Evolutionary conservation across 1,140 invertebrate genomes (phyloP).

Genomic region (Drosophila nigrodunni): DNA sequence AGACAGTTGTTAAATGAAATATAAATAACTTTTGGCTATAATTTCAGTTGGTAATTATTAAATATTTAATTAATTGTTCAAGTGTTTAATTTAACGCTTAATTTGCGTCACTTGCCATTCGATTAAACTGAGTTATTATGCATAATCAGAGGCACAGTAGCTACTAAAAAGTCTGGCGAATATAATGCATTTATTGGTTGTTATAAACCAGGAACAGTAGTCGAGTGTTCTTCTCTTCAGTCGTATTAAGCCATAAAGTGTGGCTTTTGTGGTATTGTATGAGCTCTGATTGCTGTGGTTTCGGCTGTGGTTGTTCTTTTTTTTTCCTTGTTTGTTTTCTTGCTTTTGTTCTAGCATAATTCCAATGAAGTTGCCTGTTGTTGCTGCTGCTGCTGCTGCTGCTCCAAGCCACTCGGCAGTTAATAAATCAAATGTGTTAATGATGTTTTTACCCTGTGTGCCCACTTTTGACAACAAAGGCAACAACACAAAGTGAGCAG

Average conservation of each 20-base stretch:
- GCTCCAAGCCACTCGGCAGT: slow-evolving; percentile 68
- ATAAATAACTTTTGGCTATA: not conserved
- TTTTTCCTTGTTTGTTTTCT: slow-evolving; percentile 23
- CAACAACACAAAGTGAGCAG: slow-evolving; percentile 33
- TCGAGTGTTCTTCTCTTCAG: slow-evolving; percentile 22
- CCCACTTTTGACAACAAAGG: slow-evolving; percentile 79
- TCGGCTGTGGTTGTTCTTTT: slow-evolving; percentile 20
- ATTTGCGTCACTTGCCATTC: not conserved
- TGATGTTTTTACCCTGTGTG: slow-evolving; percentile 84
- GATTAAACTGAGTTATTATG: slow-evolving; percentile 28
- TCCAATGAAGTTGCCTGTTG: slow-evolving; percentile 59
- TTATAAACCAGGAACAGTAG: slow-evolving; percentile 58
- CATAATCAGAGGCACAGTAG: slow-evolving; percentile 55
- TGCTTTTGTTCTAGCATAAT: slow-evolving; percentile 59
- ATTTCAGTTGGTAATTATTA: too few species aligned
- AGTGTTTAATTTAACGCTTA: not conserved
- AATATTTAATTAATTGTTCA: not conserved
- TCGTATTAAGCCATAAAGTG: slow-evolving; percentile 79
- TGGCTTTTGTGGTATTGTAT: slow-evolving; percentile 53
- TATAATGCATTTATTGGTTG: slow-evolving; percentile 83
- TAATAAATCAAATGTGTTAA: slow-evolving; percentile 85
- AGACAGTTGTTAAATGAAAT: too few species aligned
- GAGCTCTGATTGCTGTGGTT: slow-evolving; percentile 10
- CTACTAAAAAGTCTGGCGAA: slow-evolving; percentile 67
- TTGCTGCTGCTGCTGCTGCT: slow-evolving; percentile 18